phyloP scores from a whole-genome alignment of 1,140 invertebrate species.

The Zaprionus tsacasi region DNA sequence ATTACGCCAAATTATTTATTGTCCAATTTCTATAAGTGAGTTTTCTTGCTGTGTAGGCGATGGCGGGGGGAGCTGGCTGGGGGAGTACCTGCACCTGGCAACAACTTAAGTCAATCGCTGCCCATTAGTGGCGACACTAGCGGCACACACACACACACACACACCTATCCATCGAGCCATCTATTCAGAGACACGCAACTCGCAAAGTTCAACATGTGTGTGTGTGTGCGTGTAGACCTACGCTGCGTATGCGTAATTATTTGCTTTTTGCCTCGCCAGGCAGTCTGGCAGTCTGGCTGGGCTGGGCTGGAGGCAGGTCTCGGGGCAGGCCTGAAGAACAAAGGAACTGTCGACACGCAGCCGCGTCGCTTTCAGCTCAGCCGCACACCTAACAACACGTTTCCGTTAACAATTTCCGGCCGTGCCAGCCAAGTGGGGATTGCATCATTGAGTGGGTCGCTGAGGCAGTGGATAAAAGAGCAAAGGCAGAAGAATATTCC shows the following conservation, averaged over 20 bases:
- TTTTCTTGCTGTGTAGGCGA: constrained; percentile 30
- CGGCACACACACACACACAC: constrained; percentile 4
- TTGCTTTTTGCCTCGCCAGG: constrained; percentile 43
- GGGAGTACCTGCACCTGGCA: constrained; percentile 38
- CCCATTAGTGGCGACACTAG: constrained; percentile 70
- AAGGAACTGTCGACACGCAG: constrained; percentile 47
- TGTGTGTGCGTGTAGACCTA: constrained; percentile 49
- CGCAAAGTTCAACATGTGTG: constrained; percentile 23
- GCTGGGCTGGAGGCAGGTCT: background rate
- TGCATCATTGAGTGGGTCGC: constrained; percentile 68
- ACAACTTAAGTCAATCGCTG: constrained; percentile 72
- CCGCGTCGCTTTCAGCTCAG: constrained; percentile 24
- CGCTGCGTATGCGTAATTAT: constrained; percentile 77
- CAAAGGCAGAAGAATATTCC: constrained; percentile 21
- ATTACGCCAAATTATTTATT: constrained; percentile 76
- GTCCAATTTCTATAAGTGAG: constrained; percentile 68
- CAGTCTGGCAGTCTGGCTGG: background rate
- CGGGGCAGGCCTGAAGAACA: constrained; percentile 12
- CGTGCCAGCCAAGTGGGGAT: constrained; percentile 50
- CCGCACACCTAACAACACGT: constrained; percentile 74
- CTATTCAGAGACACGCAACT: constrained; percentile 50
- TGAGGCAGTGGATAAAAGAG: background rate
- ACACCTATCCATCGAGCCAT: background rate
- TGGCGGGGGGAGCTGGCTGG: background rate
- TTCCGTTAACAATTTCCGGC: constrained; percentile 77